A percentile compares a stretch with the other conserved stretches of the same genome.
These are phyloP conservation scores for Capra hircus DNA, from an alignment of 2,113 vertebrate species.

Conservation along the genomic window DNA sequence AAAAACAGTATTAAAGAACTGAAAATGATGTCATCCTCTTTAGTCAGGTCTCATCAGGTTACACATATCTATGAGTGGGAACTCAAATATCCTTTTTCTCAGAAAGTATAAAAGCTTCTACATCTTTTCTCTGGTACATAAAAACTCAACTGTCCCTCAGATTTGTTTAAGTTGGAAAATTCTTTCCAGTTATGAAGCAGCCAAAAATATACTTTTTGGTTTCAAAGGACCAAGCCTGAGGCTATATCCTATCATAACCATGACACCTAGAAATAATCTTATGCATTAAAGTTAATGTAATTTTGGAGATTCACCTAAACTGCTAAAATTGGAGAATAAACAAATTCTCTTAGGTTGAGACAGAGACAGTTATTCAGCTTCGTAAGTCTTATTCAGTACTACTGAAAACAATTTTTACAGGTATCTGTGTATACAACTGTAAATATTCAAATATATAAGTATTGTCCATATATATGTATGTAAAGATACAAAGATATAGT, in stretches of 20 bases:
- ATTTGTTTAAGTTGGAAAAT: slow-evolving; percentile 59
- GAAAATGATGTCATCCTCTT: neutral
- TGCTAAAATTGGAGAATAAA: slow-evolving; percentile 42
- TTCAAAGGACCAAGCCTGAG: slow-evolving; percentile 48
- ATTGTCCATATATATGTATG: neutral
- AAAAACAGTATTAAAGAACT: neutral
- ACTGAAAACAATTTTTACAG: slow-evolving; percentile 5
- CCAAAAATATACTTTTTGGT: slow-evolving; percentile 70
- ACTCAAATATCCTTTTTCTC: slow-evolving; percentile 15
- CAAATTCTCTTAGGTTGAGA: neutral
- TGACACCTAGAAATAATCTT: slow-evolving; percentile 57
- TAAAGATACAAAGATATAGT: neutral
- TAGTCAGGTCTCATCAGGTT: neutral
- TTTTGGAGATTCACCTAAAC: slow-evolving; percentile 21
- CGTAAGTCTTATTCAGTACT: neutral
- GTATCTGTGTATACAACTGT: neutral
- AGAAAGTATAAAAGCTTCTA: slow-evolving; percentile 33
- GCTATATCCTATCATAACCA: slow-evolving; percentile 49
- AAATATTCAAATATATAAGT: slow-evolving; percentile 7
- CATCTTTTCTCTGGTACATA: slow-evolving; percentile 31
- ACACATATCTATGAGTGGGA: neutral
- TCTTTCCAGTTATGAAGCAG: slow-evolving; percentile 51
- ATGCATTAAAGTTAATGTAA: slow-evolving; percentile 46
- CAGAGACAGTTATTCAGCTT: slow-evolving; percentile 30
- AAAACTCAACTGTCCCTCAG: slow-evolving; percentile 30